Evolutionary conservation across 2,797 vertebrate species (phyloP).

Genomic region (Lacerta viridis): DNA sequence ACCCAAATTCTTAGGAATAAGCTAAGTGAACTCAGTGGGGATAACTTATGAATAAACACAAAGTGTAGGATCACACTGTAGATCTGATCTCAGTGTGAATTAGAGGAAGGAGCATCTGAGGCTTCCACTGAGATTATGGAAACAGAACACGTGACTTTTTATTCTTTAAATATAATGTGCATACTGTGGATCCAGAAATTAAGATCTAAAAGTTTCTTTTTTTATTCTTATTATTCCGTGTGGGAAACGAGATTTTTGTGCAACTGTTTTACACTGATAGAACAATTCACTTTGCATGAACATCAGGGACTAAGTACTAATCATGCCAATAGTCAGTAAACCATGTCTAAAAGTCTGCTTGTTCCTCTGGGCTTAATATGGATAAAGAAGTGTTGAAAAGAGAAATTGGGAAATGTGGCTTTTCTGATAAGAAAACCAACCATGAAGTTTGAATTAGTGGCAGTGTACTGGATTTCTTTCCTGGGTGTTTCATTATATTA

Average conservation of each 20-base stretch:
- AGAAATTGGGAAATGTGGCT: conserved; percentile 79
- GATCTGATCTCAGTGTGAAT: background rate
- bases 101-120: background rate
- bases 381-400: conserved; percentile 74
- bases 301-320: conserved; percentile 73
- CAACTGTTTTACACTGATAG: conserved; percentile 56
- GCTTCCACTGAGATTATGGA: background rate
- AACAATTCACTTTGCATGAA: conserved; percentile 64
- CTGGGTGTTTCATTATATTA: conserved; percentile 72
- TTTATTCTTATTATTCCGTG: background rate
- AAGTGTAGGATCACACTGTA: background rate
- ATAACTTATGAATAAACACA: background rate
- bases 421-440: conserved; percentile 78
- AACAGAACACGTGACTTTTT: background rate
- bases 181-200: background rate
- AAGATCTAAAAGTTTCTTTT: background rate
- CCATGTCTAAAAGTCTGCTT: conserved; percentile 70
- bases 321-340: conserved; percentile 73
- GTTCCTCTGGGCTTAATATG: conserved; percentile 76
- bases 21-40: background rate
- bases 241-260: conserved; percentile 38
- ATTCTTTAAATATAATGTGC: background rate
- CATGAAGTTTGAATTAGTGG: conserved; percentile 76
- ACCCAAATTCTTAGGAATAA: background rate
- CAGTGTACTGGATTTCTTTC: conserved; percentile 70